Conservation (phyloP, 2,888 invertebrate genomes). For the Drosophila kokeensis region DNA sequence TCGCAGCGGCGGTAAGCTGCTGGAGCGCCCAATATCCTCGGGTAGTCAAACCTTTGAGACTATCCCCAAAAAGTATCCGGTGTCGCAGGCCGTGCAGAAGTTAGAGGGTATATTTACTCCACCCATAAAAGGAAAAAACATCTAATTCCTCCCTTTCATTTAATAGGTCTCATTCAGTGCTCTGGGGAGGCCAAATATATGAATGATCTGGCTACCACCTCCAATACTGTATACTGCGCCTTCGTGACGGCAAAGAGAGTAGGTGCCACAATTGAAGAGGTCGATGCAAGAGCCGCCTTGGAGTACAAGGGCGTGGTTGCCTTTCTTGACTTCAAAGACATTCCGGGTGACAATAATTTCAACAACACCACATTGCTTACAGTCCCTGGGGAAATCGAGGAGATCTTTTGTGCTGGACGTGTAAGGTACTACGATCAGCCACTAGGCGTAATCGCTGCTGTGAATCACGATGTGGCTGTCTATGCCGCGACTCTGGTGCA, state of each 20-base stretch:
- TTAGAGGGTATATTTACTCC: slow-evolving; percentile 87
- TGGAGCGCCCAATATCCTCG: slow-evolving; percentile 88
- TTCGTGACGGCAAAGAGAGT: slow-evolving; percentile 88
- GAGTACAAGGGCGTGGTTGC: slow-evolving; percentile 87
- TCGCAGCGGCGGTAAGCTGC: slow-evolving; percentile 83
- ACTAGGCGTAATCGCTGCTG: slow-evolving; percentile 90
- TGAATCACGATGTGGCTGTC: slow-evolving; percentile 86
- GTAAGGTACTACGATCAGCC: slow-evolving; percentile 90
- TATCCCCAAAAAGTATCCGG: slow-evolving; percentile 89
- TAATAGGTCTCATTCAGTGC: slow-evolving; percentile 86
- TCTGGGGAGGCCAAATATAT: slow-evolving; percentile 92
- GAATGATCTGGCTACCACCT: slow-evolving; percentile 89
- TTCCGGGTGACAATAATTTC: slow-evolving; percentile 85
- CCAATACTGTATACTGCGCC: slow-evolving; percentile 87
- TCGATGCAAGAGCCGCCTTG: slow-evolving; percentile 86
- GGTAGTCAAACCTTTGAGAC: slow-evolving; percentile 90
- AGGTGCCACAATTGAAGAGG: slow-evolving; percentile 85
- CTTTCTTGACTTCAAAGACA: slow-evolving; percentile 87
- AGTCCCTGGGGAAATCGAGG: slow-evolving; percentile 74
- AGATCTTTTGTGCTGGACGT: slow-evolving; percentile 79
- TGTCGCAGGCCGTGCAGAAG: slow-evolving; percentile 91
- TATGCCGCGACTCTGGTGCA: slow-evolving; percentile 85
- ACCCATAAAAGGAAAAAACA: rapidly evolving
- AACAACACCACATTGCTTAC: slow-evolving; percentile 86
- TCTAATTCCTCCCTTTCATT: not conserved